Percentiles rank a stretch among this genome's conserved stretches.
Evolutionary conservation across 2,797 vertebrate genomes (phyloP).

Genomic region (Meriones psammophilus): DNA sequence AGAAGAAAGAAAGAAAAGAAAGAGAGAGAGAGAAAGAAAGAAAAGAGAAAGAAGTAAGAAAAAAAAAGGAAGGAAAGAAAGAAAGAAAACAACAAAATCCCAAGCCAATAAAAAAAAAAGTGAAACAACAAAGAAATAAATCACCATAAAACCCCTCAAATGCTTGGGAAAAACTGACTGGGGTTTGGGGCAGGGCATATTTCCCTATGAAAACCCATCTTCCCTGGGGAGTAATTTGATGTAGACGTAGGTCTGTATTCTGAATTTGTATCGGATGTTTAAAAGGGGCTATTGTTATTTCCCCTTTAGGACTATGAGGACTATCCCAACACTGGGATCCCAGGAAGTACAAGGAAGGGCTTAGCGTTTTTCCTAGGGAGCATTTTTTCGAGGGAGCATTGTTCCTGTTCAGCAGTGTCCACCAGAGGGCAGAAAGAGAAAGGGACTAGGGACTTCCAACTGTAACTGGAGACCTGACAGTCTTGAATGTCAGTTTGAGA

Average conservation of each 20-base stretch:
- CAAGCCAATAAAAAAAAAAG: neutral
- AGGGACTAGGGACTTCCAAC: neutral
- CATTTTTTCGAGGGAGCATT: neutral
- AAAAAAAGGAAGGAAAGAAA: neutral
- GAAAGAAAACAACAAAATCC: neutral
- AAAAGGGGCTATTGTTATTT: slow-evolving; percentile 12
- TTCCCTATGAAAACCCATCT: neutral
- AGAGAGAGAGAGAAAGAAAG: too few species aligned
- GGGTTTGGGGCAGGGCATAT: too few species aligned
- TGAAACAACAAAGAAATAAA: neutral
- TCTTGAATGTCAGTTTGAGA: neutral
- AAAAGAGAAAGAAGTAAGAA: neutral
- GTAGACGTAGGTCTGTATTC: neutral
- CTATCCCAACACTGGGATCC: neutral
- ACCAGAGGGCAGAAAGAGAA: slow-evolving; percentile 75
- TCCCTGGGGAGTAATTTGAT: neutral
- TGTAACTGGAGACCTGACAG: neutral
- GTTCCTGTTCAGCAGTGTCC: slow-evolving; percentile 52
- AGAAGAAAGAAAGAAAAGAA: neutral
- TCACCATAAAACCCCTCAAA: neutral
- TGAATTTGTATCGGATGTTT: neutral
- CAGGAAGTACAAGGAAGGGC: neutral
- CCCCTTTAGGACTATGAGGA: neutral
- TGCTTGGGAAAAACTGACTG: neutral
- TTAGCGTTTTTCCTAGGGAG: neutral